Evolutionary conservation across 1,140 invertebrate species (phyloP).

Genomic region (Drosophila lacertosa): DNA sequence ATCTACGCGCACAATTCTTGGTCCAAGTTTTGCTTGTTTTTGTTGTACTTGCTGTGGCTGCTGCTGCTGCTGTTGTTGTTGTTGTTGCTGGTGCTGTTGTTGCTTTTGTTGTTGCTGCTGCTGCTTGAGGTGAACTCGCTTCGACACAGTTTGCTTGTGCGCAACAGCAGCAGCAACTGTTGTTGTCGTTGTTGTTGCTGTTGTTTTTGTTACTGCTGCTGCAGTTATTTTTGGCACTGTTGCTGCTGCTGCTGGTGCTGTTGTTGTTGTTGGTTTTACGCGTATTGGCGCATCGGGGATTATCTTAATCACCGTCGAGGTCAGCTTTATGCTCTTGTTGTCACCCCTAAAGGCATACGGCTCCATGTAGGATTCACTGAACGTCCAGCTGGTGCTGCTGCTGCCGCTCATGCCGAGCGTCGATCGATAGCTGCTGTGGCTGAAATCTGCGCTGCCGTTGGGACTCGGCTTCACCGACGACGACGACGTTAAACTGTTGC

Average conservation of each 20-base stretch:
- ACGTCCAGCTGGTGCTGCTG: conserved; percentile 15
- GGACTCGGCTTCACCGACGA: not conserved
- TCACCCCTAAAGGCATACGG: not conserved
- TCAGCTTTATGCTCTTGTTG: conserved; percentile 51
- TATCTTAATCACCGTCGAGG: conserved; percentile 60
- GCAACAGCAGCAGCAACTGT: not conserved
- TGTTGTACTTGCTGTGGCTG: not conserved
- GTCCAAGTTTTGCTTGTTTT: not conserved
- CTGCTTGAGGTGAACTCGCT: not conserved
- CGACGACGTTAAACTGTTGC: conserved; percentile 28
- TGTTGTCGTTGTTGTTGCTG: not conserved
- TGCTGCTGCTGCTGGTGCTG: not conserved
- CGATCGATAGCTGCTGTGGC: not conserved
- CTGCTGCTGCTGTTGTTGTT: not conserved
- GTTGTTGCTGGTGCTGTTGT: not conserved
- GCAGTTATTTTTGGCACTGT: not conserved
- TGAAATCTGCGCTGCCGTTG: conserved; percentile 13
- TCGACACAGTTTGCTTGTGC: not conserved
- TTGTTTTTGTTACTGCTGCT: not conserved
- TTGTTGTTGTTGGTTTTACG: not conserved
- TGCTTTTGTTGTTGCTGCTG: not conserved
- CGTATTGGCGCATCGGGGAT: conserved; percentile 1
- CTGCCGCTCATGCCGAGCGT: conserved; percentile 7
- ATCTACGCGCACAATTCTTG: conserved; percentile 40
- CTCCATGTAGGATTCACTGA: conserved; percentile 1